Evolutionary conservation across 2,797 vertebrate species (phyloP).

Genomic region (Botia almorhae): DNA sequence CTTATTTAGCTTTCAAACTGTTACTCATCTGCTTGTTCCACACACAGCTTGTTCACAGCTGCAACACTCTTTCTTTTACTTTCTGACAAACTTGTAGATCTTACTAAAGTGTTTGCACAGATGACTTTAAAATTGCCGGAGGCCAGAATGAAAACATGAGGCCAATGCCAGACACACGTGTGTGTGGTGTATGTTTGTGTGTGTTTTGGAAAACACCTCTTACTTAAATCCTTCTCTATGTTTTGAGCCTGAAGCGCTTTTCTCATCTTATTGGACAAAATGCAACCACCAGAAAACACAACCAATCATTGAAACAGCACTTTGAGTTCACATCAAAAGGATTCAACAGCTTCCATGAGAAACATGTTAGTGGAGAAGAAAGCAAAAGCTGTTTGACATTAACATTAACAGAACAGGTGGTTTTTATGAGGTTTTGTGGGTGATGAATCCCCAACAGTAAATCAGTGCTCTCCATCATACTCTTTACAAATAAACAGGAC

Average conservation of each 20-base stretch:
- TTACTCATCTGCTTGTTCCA: conserved; percentile 66
- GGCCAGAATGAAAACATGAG: conserved; percentile 65
- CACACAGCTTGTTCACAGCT: conserved; percentile 16
- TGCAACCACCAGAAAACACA: conserved; percentile 64
- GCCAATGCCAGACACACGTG: conserved; percentile 60
- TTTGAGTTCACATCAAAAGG: conserved; percentile 48
- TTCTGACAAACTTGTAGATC: conserved; percentile 62
- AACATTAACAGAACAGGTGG: conserved; percentile 29
- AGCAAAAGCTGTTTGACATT: conserved; percentile 51
- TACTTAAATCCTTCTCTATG: conserved; percentile 72
- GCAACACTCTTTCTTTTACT: conserved; percentile 8
- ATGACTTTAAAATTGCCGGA: conserved; percentile 69
- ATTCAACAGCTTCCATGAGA: conserved; percentile 38
- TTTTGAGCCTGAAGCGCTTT: conserved; percentile 60
- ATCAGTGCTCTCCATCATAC: conserved; percentile 32
- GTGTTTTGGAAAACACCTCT: conserved; percentile 58
- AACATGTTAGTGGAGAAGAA: conserved; percentile 22
- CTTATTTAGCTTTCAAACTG: conserved; percentile 30
- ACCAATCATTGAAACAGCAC: conserved; percentile 50
- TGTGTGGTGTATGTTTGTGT: background rate
- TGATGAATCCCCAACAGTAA: conserved; percentile 31
- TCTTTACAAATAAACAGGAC: conserved; percentile 32
- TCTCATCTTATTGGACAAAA: conserved; percentile 66
- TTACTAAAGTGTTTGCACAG: conserved; percentile 76
- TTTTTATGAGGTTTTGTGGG: conserved; percentile 7